Base-by-base conservation (phyloP, 1,140 invertebrate genomes). In the Solenopsis invicta region DNA sequence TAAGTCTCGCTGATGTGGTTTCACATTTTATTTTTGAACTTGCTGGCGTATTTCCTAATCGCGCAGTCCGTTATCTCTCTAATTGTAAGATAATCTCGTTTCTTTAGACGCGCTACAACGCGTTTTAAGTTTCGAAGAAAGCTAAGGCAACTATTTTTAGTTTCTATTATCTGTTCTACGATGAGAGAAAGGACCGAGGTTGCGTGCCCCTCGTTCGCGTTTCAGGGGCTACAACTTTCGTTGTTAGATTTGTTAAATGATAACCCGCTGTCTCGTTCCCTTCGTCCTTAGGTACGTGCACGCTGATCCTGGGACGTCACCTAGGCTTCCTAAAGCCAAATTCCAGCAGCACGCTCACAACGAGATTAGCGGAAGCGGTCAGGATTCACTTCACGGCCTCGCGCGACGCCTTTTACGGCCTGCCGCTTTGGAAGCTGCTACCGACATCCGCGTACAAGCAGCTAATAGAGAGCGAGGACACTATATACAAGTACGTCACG, bases 401-500 rank as follows among this genome's bases (percentile, higher is more conserved):
- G 81, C 96, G 97, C 67, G 98, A 98, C 90, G 97, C 97, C 21
- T 98, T 97, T 94, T 98, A 97, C 93, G 98, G 98, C 0, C 95
- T 98, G 37, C 98, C 98, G 0, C 94, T 98, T 48, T 98, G 98
- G 98, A 98, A 98, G 94, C 96, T 97, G 76, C 96, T 97, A 48
- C 96, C 97, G 1, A 98, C 98, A 0, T 94, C 96, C 37, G 96
- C 97, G 0, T 99, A 98, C 92, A 96, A 95, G 56, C 96, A 97
- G 9, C 96, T 98, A 64, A 96, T 97, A 21, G 94, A 96, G 64
- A 97, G 97, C 92, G 98, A 99, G 95, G 97, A 98, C 86, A 96
- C 96, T 62, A 97, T 98, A 94, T 98, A 98, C 94, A 96, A 96
- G 96, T 96, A 93, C 94, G 95, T 93, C 45, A 56, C n/a, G 12